phyloP scores from a whole-genome alignment of 64 coral and sea anemone species.

The Acropora yongei region DNA sequence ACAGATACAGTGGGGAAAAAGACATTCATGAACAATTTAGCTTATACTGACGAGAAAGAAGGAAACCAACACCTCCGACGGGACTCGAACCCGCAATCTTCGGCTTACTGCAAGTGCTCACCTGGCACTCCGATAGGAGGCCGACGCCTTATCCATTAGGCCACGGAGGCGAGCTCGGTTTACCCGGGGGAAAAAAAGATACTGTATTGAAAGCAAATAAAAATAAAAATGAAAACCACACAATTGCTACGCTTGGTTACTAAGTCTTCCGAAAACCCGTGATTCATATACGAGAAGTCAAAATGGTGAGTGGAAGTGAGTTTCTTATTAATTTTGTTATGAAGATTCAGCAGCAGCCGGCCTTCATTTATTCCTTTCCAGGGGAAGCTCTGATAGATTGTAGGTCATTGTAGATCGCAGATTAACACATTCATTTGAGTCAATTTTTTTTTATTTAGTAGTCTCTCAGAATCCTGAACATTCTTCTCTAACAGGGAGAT shows the following conservation, averaged over 20 bases:
- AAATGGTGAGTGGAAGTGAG: conserved; percentile 9
- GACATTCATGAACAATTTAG: no score
- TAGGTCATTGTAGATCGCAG: no score
- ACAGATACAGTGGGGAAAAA: no score
- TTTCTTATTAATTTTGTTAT: not conserved
- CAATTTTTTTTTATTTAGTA: no score
- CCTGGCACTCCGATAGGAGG: conserved; percentile 31
- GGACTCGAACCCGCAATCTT: conserved; percentile 60
- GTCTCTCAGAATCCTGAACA: not conserved
- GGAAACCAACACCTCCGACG: conserved; percentile 33
- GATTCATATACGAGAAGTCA: not conserved
- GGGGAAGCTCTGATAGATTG: no score
- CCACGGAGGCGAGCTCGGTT: conserved; percentile 24
- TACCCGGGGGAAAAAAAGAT: not conserved
- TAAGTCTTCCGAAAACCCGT: conserved; percentile 24
- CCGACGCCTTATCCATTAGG: conserved; percentile 60
- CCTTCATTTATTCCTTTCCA: no score
- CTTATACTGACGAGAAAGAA: not conserved
- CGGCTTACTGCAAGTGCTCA: conserved; percentile 1
- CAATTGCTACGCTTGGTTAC: not conserved
- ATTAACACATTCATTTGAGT: no score
- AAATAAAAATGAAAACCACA: not conserved
- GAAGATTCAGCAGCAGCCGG: no score
- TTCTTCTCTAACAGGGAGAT: not conserved
- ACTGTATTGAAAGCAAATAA: not conserved